These are phyloP conservation scores for Protomyctophum bolini DNA, from an alignment of 2,113 vertebrate species.

Conservation along the genomic window DNA sequence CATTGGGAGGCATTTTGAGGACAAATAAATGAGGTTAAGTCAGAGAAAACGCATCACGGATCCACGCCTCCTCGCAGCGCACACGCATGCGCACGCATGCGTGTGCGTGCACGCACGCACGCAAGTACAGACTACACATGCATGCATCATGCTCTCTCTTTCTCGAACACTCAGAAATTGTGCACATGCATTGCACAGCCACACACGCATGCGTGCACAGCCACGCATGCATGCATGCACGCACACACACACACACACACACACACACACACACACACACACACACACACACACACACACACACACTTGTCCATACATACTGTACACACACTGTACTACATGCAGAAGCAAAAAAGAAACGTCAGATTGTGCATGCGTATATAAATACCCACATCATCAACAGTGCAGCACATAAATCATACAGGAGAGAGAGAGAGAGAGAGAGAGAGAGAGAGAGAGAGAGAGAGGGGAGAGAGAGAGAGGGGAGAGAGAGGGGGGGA, in stretches of 20 bases:
- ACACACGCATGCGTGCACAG: not conserved
- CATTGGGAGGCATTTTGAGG: conserved; percentile 47
- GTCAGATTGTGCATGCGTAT: conserved; percentile 32
- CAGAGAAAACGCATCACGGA: conserved; percentile 25
- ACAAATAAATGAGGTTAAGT: conserved; percentile 52
- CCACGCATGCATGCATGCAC: not conserved
- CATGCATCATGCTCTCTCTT: not conserved
- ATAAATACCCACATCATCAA: conserved; percentile 63
- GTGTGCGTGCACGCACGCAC: not conserved
- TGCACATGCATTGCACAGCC: not conserved
- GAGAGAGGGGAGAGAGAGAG: conserved; percentile 7
- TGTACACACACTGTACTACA: not conserved
- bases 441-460: conserved; percentile 8
- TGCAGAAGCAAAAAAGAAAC: conserved; percentile 3
- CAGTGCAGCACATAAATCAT: conserved; percentile 65
- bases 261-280: not conserved
- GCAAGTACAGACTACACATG: not conserved
- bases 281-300: not conserved
- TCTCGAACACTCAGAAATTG: too few relatives aligned
- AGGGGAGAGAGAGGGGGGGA: not conserved
- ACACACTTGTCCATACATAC: not conserved
- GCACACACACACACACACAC: not conserved
- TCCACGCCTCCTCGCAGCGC: not conserved
- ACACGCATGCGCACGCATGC: not conserved
- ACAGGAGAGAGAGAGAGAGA: conserved; percentile 9